Evolutionary conservation across 1,140 invertebrate species (phyloP).

Genomic region (Laupala kohalensis): DNA sequence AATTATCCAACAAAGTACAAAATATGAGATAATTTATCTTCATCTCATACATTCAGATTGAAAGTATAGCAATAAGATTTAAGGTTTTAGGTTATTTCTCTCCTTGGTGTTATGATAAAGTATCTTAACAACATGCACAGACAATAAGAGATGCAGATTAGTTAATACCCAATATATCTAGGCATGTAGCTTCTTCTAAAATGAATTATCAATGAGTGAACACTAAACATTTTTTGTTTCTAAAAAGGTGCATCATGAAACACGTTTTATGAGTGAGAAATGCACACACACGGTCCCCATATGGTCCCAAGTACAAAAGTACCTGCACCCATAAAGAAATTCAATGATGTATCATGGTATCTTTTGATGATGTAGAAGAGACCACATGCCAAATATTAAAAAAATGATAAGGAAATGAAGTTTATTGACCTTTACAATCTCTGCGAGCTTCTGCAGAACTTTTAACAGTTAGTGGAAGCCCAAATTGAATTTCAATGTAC

Average conservation of each 20-base stretch:
- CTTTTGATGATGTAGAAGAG: not conserved
- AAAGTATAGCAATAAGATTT: too few species aligned
- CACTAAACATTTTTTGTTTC: too few species aligned
- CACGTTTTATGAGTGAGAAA: too few species aligned
- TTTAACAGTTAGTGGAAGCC: conserved; percentile 8
- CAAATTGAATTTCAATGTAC: not conserved
- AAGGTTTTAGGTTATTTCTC: not conserved
- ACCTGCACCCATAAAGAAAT: conserved; percentile 3
- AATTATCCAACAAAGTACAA: too few species aligned
- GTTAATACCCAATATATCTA: not conserved
- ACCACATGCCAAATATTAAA: conserved; percentile 7
- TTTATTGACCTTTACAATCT: conserved; percentile 14
- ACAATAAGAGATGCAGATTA: not conserved
- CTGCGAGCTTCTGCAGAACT: conserved; percentile 6
- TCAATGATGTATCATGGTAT: conserved; percentile 4
- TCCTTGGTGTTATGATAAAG: not conserved
- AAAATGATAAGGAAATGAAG: conserved; percentile 14
- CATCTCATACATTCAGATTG: too few species aligned
- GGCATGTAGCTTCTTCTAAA: not conserved
- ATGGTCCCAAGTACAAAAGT: not conserved
- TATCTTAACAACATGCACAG: not conserved
- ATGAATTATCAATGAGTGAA: too few species aligned
- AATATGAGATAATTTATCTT: too few species aligned
- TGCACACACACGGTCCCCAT: not conserved
- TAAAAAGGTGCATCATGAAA: too few species aligned